phyloP scores from a whole-genome alignment of 2,797 vertebrate genomes.

The Smutsia gigantea region DNA sequence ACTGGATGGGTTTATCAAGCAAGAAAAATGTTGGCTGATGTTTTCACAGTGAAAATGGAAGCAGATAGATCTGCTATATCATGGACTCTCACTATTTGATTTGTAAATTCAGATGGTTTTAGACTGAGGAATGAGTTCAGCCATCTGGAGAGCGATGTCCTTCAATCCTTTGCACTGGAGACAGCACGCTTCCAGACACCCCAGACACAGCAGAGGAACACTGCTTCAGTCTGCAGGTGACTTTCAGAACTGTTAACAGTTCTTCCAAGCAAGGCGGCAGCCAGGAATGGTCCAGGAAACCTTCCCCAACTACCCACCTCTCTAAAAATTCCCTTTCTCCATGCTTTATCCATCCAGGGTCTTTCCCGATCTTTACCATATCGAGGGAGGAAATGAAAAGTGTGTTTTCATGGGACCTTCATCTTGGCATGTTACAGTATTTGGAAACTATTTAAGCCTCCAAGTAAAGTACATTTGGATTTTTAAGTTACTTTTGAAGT shows the following conservation, averaged over 20 bases:
- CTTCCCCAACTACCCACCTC: not conserved
- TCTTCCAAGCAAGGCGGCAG: not conserved
- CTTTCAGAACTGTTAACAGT: not conserved
- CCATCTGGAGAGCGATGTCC: not conserved
- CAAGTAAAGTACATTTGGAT: not conserved
- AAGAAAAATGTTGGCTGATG: not conserved
- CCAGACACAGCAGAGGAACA: not conserved
- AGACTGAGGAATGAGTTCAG: not conserved
- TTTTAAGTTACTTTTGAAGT: not conserved
- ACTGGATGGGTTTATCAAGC: not conserved
- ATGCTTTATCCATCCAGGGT: not conserved
- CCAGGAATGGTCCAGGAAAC: not conserved
- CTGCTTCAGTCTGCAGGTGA: not conserved
- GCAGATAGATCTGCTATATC: not conserved
- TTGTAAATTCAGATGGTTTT: not conserved
- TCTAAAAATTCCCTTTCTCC: not conserved
- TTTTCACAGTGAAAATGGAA: not conserved
- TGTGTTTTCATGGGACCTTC: not conserved
- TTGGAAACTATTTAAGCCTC: not conserved
- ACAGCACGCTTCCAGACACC: not conserved
- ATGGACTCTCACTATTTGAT: not conserved
- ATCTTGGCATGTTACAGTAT: not conserved
- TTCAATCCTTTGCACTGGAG: not conserved
- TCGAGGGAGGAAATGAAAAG: not conserved
- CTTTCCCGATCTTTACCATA: not conserved